Base-by-base conservation (phyloP, 2,113 vertebrate species). In the Coturnix japonica region DNA sequence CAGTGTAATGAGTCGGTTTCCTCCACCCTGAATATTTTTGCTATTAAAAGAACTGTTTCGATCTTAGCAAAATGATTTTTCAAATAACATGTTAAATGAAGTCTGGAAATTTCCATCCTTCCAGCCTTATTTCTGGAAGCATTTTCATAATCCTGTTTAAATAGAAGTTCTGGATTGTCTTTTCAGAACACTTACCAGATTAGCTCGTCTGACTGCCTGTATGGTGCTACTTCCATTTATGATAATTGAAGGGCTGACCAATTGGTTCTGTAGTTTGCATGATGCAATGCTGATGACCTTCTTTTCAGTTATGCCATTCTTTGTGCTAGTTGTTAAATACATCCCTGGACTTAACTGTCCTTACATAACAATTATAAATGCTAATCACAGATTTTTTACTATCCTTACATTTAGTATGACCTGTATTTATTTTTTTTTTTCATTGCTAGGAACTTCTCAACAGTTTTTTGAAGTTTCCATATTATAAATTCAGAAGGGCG, bases 71-170 rank as follows among this genome's bases (percentile, higher is more conserved):
- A 88, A 72, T 74, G 11, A 14, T 81, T 75, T 37, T 90, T 95
- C 71, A 75, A 93, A 63, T 81, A 57, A 53, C 74, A 25, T 0
- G 0, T 83, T 85, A 73, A 72, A 87, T 81, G 39, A 70, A 87
- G 78, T 72, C 70, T 85, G 83, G 86, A 94, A 90, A 78, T 59
- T 95, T 91, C 83, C 59, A 25, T 88, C 78, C n/a, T 61, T 86
- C 57, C 33, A 18, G 0, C 77, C 87, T 91, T 85, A 47, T 69
- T 90, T 93, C 46, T 75, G 74, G 75, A 81, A 78, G 44, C 8
- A 64, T 81, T 93, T 91, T 81, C 65, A 61, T 60, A 78, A 30
- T 81, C 19, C 77, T 59, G 13, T 89, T 92, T 70, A 73, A 92
- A 65, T 8, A 73, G 77, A 89, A 73, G 25, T 86, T 20, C 60